Percentiles rank a stretch among this genome's conserved stretches.
These are phyloP conservation scores for Syngnathus acus DNA, from an alignment of 2,797 vertebrate species.

Conservation along the genomic window DNA sequence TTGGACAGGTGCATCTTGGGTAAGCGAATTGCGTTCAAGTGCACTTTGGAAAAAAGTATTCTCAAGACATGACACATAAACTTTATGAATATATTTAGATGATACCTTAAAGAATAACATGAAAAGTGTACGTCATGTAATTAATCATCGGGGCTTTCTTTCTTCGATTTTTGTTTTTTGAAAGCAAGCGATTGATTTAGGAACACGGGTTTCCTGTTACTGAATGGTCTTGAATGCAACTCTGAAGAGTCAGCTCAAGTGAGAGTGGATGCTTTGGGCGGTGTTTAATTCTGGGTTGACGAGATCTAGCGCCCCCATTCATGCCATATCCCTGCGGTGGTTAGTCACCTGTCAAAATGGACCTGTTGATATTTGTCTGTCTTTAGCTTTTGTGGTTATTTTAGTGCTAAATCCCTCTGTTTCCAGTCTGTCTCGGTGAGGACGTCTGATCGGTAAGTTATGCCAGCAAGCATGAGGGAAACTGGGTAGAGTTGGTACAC, in stretches of 20 bases:
- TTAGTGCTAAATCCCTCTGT: slow-evolving; percentile 14
- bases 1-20: slow-evolving; percentile 67
- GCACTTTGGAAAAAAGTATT: not conserved
- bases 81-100: too few species aligned
- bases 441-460: slow-evolving; percentile 38
- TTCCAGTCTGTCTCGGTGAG: slow-evolving; percentile 33
- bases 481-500: slow-evolving; percentile 27
- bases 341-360: slow-evolving; percentile 21
- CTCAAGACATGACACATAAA: too few species aligned
- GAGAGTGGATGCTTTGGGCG: slow-evolving; percentile 38
- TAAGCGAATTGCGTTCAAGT: slow-evolving; percentile 38
- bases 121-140: too few species aligned
- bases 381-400: slow-evolving; percentile 2
- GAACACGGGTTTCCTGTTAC: not conserved
- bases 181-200: not conserved
- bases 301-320: slow-evolving; percentile 12
- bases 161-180: not conserved
- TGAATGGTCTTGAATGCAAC: slow-evolving; percentile 41
- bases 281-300: slow-evolving; percentile 25
- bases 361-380: not conserved
- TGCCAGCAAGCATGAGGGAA: slow-evolving; percentile 18
- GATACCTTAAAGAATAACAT: too few species aligned
- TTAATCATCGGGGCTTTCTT: not conserved
- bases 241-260: slow-evolving; percentile 29
- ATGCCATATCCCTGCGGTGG: not conserved